Evolutionary conservation across 2,113 vertebrate species (phyloP), one percentile per base, ranked within the genome.

Genomic region (Gopherus flavomarginatus): DNA sequence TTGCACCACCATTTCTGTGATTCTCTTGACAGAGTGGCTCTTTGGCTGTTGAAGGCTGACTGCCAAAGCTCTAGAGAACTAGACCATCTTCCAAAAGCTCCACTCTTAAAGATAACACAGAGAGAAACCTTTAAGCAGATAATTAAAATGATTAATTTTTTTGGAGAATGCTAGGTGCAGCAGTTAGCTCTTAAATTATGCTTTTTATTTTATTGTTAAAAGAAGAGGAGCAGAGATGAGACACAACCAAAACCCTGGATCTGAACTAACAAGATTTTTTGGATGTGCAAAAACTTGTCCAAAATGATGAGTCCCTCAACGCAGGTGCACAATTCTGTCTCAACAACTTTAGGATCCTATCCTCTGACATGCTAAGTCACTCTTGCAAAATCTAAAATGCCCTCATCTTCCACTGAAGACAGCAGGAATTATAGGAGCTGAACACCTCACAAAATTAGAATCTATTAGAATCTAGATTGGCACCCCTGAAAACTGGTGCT

Each of bases 121-220:
- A 84, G 27, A 7, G 47, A 79, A 92, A 88, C 14, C 79, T 85
- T 86, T 85, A 62, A 54, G 84, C 13, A 79, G 50, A 92, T 88
- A 91, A 90, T 90, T 88, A 86, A 89, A 94, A 38, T 31, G 94
- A 92, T 90, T 88, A 13, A 4, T n/a, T 87, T 83, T 65, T 84
- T 82, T 79, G 19, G 85, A 59, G 57, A 85, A 88, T 78, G 88
- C 81, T 90, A 54, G 59, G 8, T 44, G 50, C 81, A 82, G 72
- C 78, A 84, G 47, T 83, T 92, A 31, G 26, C 9, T 95, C 50
- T 75, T 81, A 87, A 78, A 87, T 92, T 77, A 17, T n/a, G 72
- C 38, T 38, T 92, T 93, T 88, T 81, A 49, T 35, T 80, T 19
- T 26, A 22, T 42, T 49, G 86, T 90, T 57, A 77, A 59, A 57